Percentiles rank a stretch among this genome's conserved stretches.
phyloP scores from a whole-genome alignment of 2,113 vertebrate genomes.

The Scatophagus argus region DNA sequence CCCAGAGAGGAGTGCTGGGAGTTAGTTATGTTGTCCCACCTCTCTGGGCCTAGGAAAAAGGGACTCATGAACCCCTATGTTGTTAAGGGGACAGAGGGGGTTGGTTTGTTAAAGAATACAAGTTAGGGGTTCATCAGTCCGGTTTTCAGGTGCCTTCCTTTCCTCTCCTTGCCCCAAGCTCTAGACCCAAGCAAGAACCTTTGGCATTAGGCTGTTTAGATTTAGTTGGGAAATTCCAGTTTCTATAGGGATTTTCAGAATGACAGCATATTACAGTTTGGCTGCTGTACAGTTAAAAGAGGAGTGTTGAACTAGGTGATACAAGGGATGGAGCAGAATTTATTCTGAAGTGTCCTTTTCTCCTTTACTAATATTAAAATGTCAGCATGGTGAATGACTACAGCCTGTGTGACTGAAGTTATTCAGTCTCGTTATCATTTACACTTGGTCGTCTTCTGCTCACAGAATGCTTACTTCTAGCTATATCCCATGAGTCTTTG shows the following conservation, averaged over 20 bases:
- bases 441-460: constrained; percentile 1
- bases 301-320: constrained; percentile 5
- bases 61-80: constrained; percentile 48
- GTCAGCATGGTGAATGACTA: constrained; percentile 2
- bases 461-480: neutral
- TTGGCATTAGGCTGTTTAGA: constrained; percentile 43
- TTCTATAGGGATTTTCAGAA: constrained; percentile 23
- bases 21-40: constrained; percentile 35
- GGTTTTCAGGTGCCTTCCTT: constrained; percentile 37
- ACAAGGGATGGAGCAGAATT: constrained; percentile 11
- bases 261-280: constrained; percentile 24
- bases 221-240: constrained; percentile 20
- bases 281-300: constrained; percentile 9
- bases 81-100: no score
- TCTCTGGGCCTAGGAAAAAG: constrained; percentile 25
- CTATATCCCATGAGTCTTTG: neutral
- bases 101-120: neutral
- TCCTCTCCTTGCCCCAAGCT: constrained; percentile 20
- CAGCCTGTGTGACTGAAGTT: neutral
- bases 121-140: constrained; percentile 56
- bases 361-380: constrained; percentile 24
- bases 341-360: constrained; percentile 50
- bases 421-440: neutral
- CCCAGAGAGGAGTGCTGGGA: constrained; percentile 24
- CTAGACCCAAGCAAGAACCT: constrained; percentile 34